Base-by-base conservation (phyloP, 1,140 invertebrate species). In the Aphelenchoides fujianensis region DNA sequence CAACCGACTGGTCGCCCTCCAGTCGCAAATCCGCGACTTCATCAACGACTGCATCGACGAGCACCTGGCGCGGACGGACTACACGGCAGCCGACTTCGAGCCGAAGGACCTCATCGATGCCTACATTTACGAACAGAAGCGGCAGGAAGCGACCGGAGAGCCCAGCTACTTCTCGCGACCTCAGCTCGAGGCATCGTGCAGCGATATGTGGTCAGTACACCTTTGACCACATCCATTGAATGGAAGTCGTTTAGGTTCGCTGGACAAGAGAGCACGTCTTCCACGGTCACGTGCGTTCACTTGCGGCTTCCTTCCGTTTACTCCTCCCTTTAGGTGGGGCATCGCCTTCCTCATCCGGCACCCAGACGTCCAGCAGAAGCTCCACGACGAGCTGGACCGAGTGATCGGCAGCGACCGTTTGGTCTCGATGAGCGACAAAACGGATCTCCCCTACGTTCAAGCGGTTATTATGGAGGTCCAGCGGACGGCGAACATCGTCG, bases 1-100 rank as follows among this genome's bases (percentile, higher is more conserved):
- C 63, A n/a, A 36, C 1, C 0, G 1, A 1, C 27, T 16, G 0
- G 27, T 66, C 1, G 1, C 3, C 0, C 2, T 64, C 0, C 37
- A 19, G 27, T 0, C 12, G 41, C 36, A 66, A 1, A 66, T 66
- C 36, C 36, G n/a, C 2, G 12, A 1, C 16, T 57, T 61, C 63
- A 30, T 78, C 31, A 57, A 68, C 19, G 28, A 62, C 9, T 37
- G 31, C n/a, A 63, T 74, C 64, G 54, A 77, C 16, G 35, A 52
- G 34, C 64, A 78, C 55, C 57, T 68, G 23, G 31, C 30, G 66
- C 9, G 28, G 16, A 68, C 19, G n/a, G 48, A 30, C 1, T 9
- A 67, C 9, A 9, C 57, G 16, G 23, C 5, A 3, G 48, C 54
- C 7, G 66, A 68, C 19, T 19, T 63, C 7, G 48, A 68, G 30